Conservation (phyloP, 2,797 vertebrate species). For the Rhynchotus rufescens region DNA sequence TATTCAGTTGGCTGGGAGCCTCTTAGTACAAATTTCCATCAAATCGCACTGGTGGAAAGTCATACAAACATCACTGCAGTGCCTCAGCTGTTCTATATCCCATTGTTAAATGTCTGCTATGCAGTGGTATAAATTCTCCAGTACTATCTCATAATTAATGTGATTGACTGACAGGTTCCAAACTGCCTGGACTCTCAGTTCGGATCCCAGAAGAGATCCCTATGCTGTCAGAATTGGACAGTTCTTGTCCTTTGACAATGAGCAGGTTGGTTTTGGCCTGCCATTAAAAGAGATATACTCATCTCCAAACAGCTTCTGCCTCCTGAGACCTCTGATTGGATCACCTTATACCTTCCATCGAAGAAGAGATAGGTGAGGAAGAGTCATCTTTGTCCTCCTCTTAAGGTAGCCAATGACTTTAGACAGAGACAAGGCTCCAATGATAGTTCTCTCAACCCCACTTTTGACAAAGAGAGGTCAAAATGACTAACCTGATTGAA, state of each 20-base stretch:
- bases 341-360: not conserved
- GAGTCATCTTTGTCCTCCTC: not conserved
- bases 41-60: not conserved
- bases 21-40: not conserved
- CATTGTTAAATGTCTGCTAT: not conserved
- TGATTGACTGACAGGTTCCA: not conserved
- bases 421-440: not conserved
- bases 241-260: not conserved
- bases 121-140: not conserved
- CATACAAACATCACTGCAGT: too few species aligned
- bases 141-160: not conserved
- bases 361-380: not conserved
- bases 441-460: not conserved
- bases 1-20: not conserved
- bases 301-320: not conserved
- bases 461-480: not conserved
- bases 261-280: not conserved
- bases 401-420: rapidly evolving
- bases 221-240: not conserved
- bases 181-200: not conserved
- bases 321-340: not conserved
- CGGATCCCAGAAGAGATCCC: not conserved
- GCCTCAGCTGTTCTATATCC: not conserved
- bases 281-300: not conserved
- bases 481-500: not conserved